Evolutionary conservation across 2,888 invertebrate species (phyloP), one percentile per base, ranked within the genome.

Genomic region (Epirrhoe alternata): DNA sequence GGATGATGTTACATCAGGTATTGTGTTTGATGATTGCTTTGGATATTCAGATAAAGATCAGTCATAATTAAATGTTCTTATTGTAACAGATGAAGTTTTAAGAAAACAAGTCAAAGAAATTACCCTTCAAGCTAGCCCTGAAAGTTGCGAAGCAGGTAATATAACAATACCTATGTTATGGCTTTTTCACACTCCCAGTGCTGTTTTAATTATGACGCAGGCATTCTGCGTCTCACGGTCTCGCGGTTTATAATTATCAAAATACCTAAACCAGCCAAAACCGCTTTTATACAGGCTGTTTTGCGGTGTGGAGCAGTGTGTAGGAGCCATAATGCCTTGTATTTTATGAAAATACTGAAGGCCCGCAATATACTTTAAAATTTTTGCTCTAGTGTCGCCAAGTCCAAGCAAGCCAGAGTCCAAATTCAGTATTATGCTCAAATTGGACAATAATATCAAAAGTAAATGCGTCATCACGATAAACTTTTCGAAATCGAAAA

Each of bases 341-440:
- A 47, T 47, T 45, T 58, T 62, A 56, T 38, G 17, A 24, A 16
- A 45, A 54, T 54, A 14, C 7, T 51, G 50, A 62, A 61, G 38
- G 38, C 33, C 50, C 54, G 42, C 59, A 52, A 45, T 55, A 55
- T 45, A 56, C 59, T 59, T 74, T 73, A 50, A 63, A 42, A 74
- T 84, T 85, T 84, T 73, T 82, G 72, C 81, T 76, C 66, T 85
- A 87, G 86, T 73, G 73, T 42, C 72, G 59, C 57, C 74, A 71
- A 57, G 66, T 72, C 66, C 72, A 64, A 74, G 75, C 75, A 82
- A 76, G 71, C 74, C 72, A 56, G 77, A 76, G 67, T 86, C 87
- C 67, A 87, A 85, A 82, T 82, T 85, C 77, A 82, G 80, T 81
- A 80, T 88, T 49, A 77, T 84, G 70, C 74, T 89, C 76, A 87